Percentiles rank a stretch among this genome's conserved stretches.
phyloP scores from a whole-genome alignment of 2,888 invertebrate genomes.

The Byasa hedistus region DNA sequence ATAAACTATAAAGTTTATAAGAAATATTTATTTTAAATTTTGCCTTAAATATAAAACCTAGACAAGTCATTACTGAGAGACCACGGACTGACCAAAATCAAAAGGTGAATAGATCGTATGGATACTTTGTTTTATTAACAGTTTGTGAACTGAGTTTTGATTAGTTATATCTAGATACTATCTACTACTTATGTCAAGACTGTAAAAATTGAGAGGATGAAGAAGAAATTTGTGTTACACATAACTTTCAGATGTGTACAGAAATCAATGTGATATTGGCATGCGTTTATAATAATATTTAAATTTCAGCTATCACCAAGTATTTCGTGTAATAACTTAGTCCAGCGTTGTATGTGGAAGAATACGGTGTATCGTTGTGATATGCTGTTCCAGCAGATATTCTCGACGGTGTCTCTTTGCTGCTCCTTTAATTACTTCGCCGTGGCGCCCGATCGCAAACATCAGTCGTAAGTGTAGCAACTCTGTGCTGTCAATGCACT shows the following conservation, averaged over 20 bases:
- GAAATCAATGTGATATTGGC: not conserved
- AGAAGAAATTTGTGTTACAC: not conserved
- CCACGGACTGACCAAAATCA: too few relatives aligned
- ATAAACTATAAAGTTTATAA: not conserved
- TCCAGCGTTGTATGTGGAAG: constrained; percentile 81
- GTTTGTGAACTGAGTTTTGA: too few relatives aligned
- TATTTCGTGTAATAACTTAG: constrained; percentile 66
- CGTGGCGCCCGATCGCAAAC: constrained; percentile 34
- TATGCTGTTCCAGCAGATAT: constrained; percentile 69
- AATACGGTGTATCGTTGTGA: constrained; percentile 73
- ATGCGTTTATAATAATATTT: not conserved
- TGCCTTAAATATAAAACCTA: too few relatives aligned
- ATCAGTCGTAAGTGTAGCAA: constrained; percentile 31
- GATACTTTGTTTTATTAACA: too few relatives aligned
- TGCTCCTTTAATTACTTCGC: constrained; percentile 84
- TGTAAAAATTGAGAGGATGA: not conserved
- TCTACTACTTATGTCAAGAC: too few relatives aligned
- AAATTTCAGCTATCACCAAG: constrained; percentile 71
- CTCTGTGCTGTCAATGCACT: not conserved
- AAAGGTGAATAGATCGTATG: too few relatives aligned
- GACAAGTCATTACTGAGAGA: too few relatives aligned
- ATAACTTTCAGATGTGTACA: not conserved
- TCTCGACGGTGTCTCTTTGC: constrained; percentile 77
- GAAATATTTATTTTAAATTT: not conserved
- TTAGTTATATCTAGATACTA: too few relatives aligned